phyloP scores from a whole-genome alignment of 2,888 invertebrate genomes.

The Siphlonurus alternatus region DNA sequence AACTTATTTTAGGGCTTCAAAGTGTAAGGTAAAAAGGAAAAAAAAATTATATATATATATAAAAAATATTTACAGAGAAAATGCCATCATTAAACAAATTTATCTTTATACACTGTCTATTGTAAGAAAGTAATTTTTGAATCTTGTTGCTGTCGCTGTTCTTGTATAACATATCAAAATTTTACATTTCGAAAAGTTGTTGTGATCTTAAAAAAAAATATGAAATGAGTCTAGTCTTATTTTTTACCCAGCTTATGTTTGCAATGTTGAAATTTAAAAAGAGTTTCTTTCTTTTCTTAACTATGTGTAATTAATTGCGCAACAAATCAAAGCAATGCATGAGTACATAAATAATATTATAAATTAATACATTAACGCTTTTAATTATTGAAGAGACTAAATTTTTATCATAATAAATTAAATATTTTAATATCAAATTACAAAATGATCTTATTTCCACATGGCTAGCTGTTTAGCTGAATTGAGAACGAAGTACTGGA shows the following conservation, averaged over 20 bases:
- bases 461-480: too few relatives aligned
- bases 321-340: too few relatives aligned
- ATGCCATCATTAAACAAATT: not conserved
- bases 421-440: too few relatives aligned
- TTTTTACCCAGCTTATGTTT: not conserved
- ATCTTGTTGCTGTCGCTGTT: not conserved
- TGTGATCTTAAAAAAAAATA: not conserved
- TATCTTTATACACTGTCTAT: not conserved
- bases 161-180: not conserved
- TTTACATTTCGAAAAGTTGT: not conserved
- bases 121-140: not conserved
- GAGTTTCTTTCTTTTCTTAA: not conserved
- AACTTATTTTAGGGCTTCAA: not conserved
- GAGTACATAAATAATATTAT: too few relatives aligned
- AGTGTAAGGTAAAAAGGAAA: not conserved
- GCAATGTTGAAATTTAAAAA: not conserved
- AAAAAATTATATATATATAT: not conserved
- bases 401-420: too few relatives aligned
- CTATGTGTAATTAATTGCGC: too few relatives aligned
- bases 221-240: not conserved
- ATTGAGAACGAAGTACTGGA: too few relatives aligned
- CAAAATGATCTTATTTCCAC: too few relatives aligned
- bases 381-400: too few relatives aligned
- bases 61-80: not conserved
- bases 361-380: too few relatives aligned